Evolutionary conservation across 2,797 vertebrate genomes (phyloP).

Genomic region (Manis crassicaudata): DNA sequence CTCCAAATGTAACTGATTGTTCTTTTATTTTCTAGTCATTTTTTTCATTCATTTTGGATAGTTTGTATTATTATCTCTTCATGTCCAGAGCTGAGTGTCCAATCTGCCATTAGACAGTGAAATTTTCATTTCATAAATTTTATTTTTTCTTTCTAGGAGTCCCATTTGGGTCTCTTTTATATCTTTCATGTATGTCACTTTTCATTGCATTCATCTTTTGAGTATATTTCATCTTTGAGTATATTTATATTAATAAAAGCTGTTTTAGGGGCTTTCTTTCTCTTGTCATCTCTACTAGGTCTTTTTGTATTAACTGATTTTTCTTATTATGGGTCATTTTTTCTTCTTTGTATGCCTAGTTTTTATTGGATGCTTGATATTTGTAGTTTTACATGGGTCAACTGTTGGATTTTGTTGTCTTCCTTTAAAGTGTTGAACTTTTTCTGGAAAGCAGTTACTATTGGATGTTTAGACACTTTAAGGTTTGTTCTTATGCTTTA

Average conservation of each 20-base stretch:
- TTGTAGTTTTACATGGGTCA: neutral
- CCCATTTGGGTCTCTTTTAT: neutral
- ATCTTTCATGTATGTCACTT: neutral
- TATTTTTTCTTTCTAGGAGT: neutral
- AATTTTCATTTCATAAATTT: constrained; percentile 8
- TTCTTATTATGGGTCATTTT: neutral
- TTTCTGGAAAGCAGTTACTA: neutral
- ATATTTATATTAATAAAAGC: neutral
- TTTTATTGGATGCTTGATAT: constrained; percentile 11
- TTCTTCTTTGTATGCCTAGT: neutral
- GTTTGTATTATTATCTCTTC: neutral
- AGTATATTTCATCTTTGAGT: neutral
- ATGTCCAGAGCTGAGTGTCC: neutral
- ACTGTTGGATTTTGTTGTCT: neutral
- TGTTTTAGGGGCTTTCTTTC: neutral
- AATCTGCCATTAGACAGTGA: neutral
- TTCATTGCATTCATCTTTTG: neutral
- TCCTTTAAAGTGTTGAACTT: neutral
- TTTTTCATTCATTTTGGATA: neutral
- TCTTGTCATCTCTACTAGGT: neutral
- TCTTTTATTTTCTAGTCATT: neutral
- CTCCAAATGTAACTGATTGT: neutral
- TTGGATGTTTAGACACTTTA: neutral
- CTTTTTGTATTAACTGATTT: neutral
- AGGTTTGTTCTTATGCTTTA: neutral